A percentile compares a stretch with the other conserved stretches of the same genome.
These are phyloP conservation scores for Murina feae DNA, from an alignment of 2,113 vertebrate species.

Conservation along the genomic window DNA sequence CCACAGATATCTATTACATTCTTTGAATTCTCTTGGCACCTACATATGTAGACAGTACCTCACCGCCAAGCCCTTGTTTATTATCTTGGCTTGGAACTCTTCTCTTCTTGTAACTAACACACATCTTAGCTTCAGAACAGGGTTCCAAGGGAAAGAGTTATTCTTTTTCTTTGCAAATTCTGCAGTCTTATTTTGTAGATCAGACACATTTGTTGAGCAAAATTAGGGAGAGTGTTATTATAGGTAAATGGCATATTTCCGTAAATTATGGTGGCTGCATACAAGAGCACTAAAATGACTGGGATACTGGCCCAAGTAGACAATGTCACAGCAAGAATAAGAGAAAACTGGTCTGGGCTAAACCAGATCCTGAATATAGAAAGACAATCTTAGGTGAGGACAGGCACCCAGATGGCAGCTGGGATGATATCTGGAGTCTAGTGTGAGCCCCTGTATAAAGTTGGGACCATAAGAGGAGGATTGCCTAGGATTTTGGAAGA, in stretches of 20 bases:
- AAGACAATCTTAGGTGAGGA: neutral
- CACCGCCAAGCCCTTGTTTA: conserved; percentile 26
- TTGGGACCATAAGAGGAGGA: neutral
- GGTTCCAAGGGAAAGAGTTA: neutral
- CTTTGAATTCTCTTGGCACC: conserved; percentile 33
- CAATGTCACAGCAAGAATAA: neutral
- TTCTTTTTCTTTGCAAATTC: conserved; percentile 8
- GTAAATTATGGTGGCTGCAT: neutral
- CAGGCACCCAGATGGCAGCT: neutral
- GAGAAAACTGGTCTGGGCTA: neutral
- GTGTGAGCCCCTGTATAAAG: neutral
- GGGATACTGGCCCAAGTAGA: neutral
- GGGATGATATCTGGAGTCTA: neutral
- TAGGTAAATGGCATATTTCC: neutral
- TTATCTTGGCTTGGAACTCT: conserved; percentile 28
- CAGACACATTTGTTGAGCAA: neutral
- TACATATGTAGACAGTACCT: neutral
- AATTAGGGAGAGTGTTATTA: neutral
- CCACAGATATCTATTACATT: conserved; percentile 44
- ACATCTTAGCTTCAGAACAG: conserved; percentile 6
- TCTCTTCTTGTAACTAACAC: neutral
- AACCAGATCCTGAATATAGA: neutral
- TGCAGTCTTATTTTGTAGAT: conserved; percentile 6
- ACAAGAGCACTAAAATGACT: neutral
- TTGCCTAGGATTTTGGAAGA: neutral